Conservation (phyloP, 2,113 vertebrate species). For the Sus scrofa region T2T-Sscrofa CM000819.6:18637501-18638000, state of each 20-base stretch:
- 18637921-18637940: neutral
- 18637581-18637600: neutral
- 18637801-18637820: neutral
- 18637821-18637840: neutral
- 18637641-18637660: neutral
- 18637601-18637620: neutral
- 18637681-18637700: neutral
- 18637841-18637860: neutral
- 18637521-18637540: no score
- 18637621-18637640: neutral
- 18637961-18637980: neutral
- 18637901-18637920: neutral
- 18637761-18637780: neutral
- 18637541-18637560: no score
- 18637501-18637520: no score
- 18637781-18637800: conserved; percentile 18
- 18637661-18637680: neutral
- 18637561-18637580: neutral
- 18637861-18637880: neutral
- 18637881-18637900: neutral
- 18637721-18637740: neutral
- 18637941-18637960: neutral
- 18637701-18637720: neutral
- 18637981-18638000: neutral
- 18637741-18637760: neutral